Conservation (phyloP, 2,797 vertebrate genomes). For the Poliocrania exsul region DNA sequence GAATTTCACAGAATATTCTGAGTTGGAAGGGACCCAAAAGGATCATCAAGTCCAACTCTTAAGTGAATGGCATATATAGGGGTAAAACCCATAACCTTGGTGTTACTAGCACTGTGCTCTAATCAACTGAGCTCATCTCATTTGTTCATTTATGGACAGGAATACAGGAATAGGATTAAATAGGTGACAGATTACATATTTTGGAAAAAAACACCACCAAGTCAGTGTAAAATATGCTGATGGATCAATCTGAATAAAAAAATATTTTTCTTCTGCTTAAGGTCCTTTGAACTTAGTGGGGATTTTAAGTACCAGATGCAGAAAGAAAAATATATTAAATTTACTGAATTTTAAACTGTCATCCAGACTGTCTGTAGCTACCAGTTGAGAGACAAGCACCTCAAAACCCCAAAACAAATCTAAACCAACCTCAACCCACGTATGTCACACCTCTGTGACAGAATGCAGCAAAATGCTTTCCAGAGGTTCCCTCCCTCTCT, state of each 20-base stretch:
- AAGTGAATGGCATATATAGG: background rate
- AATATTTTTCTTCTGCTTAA: background rate
- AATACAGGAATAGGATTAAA: background rate
- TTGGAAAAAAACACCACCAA: background rate
- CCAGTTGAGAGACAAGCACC: background rate
- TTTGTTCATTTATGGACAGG: background rate
- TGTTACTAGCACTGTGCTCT: background rate
- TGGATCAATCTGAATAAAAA: background rate
- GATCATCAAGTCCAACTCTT: background rate
- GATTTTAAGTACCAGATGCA: background rate
- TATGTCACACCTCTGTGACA: background rate
- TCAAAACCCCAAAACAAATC: background rate
- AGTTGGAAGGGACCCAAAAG: background rate
- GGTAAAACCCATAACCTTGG: background rate
- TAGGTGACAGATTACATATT: background rate
- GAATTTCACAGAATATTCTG: background rate
- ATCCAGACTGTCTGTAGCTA: background rate
- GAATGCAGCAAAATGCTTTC: background rate
- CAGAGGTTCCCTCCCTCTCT: background rate
- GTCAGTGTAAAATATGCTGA: background rate
- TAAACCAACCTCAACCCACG: background rate
- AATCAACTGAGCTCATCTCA: background rate
- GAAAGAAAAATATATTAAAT: background rate
- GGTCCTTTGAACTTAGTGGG: background rate
- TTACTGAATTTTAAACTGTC: background rate